A percentile compares a stretch with the other conserved stretches of the same genome.
Conservation (phyloP, 2,113 vertebrate genomes). For the Chitala chitala region DNA sequence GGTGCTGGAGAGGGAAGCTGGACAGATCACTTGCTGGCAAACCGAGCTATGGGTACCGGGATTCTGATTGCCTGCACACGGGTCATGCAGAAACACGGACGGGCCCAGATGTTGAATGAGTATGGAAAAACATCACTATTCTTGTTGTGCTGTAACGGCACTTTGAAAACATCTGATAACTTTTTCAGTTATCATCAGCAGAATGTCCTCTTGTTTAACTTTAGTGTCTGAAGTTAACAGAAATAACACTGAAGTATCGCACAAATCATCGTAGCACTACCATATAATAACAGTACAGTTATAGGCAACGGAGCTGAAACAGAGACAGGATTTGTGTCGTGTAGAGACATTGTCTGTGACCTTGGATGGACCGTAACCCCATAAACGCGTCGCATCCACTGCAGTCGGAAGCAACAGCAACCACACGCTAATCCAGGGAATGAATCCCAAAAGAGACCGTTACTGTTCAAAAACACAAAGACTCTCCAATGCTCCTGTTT, state of each 20-base stretch:
- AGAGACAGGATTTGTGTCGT: no score
- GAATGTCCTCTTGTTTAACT: no score
- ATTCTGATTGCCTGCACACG: neutral
- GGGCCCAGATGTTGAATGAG: neutral
- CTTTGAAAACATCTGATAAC: no score
- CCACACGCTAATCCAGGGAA: neutral
- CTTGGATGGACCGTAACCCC: constrained; percentile 7
- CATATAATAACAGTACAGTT: no score
- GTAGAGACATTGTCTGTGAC: constrained; percentile 11
- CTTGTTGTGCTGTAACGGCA: no score
- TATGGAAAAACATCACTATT: no score
- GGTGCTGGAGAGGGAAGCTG: constrained; percentile 28
- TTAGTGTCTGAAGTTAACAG: no score
- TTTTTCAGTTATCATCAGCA: no score
- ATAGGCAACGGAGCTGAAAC: no score
- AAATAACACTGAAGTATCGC: no score
- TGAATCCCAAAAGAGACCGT: neutral
- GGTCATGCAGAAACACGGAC: neutral
- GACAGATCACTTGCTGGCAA: neutral
- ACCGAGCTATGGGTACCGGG: neutral
- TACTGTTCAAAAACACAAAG: neutral
- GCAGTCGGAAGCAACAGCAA: neutral
- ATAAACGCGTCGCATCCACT: neutral
- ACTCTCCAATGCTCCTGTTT: neutral
- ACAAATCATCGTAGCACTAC: no score